Evolutionary conservation across 2,113 vertebrate species (phyloP).

Genomic region (Muntiacus reevesi): DNA sequence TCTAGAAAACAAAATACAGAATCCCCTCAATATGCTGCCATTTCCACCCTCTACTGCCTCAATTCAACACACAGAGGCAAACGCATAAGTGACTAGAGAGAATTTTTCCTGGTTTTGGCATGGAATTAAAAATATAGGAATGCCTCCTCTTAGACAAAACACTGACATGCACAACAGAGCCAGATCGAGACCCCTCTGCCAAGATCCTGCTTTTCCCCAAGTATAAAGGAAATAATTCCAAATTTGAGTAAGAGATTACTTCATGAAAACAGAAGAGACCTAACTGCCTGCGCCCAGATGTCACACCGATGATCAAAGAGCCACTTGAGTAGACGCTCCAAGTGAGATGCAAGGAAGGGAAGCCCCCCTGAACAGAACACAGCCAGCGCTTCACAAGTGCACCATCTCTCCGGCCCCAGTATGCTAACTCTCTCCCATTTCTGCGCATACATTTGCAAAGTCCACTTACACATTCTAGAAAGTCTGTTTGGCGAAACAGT

Average conservation of each 20-base stretch:
- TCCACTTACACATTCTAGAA: constrained; percentile 59
- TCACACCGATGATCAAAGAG: constrained; percentile 71
- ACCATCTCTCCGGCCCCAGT: constrained; percentile 49
- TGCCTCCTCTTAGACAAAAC: constrained; percentile 49
- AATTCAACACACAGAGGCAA: neutral
- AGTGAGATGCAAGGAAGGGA: constrained; percentile 46
- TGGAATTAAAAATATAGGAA: constrained; percentile 67
- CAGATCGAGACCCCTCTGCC: constrained; percentile 37
- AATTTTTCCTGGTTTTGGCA: constrained; percentile 64
- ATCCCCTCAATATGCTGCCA: neutral
- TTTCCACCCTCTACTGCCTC: neutral
- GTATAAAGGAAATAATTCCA: constrained; percentile 70
- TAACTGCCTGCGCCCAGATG: constrained; percentile 74
- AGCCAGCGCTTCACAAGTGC: constrained; percentile 51
- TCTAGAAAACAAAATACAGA: neutral
- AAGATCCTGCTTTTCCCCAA: constrained; percentile 64
- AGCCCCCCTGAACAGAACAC: neutral
- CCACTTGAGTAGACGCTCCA: constrained; percentile 62
- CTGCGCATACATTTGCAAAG: neutral
- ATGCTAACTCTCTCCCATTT: constrained; percentile 6
- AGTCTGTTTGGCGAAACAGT: constrained; percentile 49
- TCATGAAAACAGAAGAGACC: constrained; percentile 63
- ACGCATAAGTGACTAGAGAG: neutral
- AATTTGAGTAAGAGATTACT: constrained; percentile 73
- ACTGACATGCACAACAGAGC: neutral